These are phyloP conservation scores for Ophiodon elongatus DNA, from an alignment of 2,113 vertebrate species.

Conservation along the genomic window DNA sequence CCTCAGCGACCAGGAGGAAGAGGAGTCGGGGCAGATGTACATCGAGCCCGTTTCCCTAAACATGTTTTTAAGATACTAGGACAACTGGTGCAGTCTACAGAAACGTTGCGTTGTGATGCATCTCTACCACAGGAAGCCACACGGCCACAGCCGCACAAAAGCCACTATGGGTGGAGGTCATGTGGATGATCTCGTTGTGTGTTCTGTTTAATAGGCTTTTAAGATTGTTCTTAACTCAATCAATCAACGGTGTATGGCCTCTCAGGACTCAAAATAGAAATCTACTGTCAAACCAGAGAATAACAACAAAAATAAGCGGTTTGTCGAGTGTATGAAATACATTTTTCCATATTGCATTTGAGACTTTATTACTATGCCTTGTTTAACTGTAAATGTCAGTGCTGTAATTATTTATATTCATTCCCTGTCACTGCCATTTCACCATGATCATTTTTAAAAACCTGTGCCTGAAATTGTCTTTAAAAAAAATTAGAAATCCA, in stretches of 20 bases:
- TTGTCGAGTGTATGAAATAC: not conserved
- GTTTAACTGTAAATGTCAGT: not conserved
- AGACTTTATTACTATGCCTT: constrained; percentile 14
- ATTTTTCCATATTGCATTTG: not conserved
- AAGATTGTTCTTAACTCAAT: not conserved
- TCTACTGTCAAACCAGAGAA: not conserved
- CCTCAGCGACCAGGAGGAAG: constrained; percentile 71
- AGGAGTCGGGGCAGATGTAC: not conserved
- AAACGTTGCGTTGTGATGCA: not conserved
- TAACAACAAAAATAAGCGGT: not conserved
- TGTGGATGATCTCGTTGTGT: not conserved
- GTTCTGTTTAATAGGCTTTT: not conserved
- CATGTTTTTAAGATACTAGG: constrained; percentile 48
- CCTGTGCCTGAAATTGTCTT: not conserved
- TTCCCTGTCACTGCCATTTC: constrained; percentile 6
- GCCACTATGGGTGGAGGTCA: not conserved
- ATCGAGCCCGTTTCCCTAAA: constrained; percentile 66
- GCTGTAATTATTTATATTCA: constrained; percentile 4
- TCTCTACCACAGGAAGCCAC: constrained; percentile 29
- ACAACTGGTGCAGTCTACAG: not conserved
- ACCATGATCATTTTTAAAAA: constrained; percentile 6
- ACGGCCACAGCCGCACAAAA: not conserved
- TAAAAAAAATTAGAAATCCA: not conserved
- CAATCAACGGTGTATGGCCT: not conserved
- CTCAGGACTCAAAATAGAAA: not conserved